Evolutionary conservation across 1,140 invertebrate species (phyloP), one percentile per base, ranked within the genome.

Genomic region (Drosophila lowei): DNA sequence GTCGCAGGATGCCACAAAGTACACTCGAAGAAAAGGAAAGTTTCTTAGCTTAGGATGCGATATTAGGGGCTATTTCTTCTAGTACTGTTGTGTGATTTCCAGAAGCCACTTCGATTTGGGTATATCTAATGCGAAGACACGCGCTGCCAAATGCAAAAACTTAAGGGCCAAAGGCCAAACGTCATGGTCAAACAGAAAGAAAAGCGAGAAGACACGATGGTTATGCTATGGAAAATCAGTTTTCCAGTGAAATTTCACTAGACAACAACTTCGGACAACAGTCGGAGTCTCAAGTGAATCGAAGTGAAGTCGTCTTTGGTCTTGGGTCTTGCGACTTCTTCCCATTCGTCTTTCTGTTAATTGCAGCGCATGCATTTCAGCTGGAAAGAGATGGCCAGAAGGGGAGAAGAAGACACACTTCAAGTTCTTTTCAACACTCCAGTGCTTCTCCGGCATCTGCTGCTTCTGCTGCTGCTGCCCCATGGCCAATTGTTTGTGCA

Each of bases 221-320:
- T 25, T 57, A 64, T 38, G 59, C 34, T 57, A 64, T 28, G 52
- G 46, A 64, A 73, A 73, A 73, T 59, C 41, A 23, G 53, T 58
- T 73, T 77, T 38, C 66, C 58, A 58, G 42, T 46, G 30, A 64
- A 76, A 67, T 78, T 83, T 78, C 65, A 75, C 68, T 66, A 61
- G 54, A 53, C 48, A 54, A 15, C 46, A 47, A 68, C 42, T 74
- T 59, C 28, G n/a, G n/a, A n/a, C n/a, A n/a, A n/a, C n/a, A 55
- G 18, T 25, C 42, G 42, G 8, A 44, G 62, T 38, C 34, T 38
- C 34, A 13, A 38, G 34, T 11, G 9, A 11, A 38, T 9, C 11
- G 67, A 43, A 44, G 49, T 44, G 5, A 34, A 15, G 53, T 49
- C 65, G 42, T 42, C 61, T 30, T 11, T 23, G 41, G 57, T 48